Evolutionary conservation across 2,113 vertebrate species (phyloP).

Genomic region (Pongo pygmaeus): DNA sequence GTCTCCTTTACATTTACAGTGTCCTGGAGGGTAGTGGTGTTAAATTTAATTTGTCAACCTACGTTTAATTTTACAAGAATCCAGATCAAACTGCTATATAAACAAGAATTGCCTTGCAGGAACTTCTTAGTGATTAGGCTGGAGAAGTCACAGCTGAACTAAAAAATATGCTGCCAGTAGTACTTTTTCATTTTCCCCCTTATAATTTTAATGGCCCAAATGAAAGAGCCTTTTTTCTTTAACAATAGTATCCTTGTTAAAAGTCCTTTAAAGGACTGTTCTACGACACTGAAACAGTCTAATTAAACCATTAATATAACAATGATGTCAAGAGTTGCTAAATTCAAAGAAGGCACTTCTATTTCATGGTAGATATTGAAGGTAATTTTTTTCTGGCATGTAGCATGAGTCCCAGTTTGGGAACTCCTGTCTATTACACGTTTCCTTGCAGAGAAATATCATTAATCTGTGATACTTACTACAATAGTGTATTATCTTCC

Average conservation of each 20-base stretch:
- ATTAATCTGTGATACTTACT: slow-evolving; percentile 53
- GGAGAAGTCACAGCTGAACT: slow-evolving; percentile 61
- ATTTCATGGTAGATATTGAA: slow-evolving; percentile 41
- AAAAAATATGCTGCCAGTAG: slow-evolving; percentile 29
- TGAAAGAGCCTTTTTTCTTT: slow-evolving; percentile 57
- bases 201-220: slow-evolving; percentile 60
- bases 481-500: slow-evolving; percentile 69
- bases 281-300: not conserved
- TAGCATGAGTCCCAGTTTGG: not conserved
- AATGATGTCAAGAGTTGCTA: slow-evolving; percentile 47
- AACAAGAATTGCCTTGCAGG: slow-evolving; percentile 43
- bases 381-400: not conserved
- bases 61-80: slow-evolving; percentile 69
- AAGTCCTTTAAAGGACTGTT: slow-evolving; percentile 42
- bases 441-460: slow-evolving; percentile 47
- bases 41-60: slow-evolving; percentile 66
- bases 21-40: slow-evolving; percentile 26
- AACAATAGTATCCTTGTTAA: slow-evolving; percentile 71
- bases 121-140: slow-evolving; percentile 32
- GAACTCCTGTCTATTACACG: not conserved
- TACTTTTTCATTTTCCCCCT: not conserved
- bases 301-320: slow-evolving; percentile 57
- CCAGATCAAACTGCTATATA: slow-evolving; percentile 60
- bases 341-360: not conserved
- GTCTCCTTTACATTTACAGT: slow-evolving; percentile 38